Base-by-base conservation (phyloP, 1,140 invertebrate genomes). In the Eumaeus atala region DNA sequence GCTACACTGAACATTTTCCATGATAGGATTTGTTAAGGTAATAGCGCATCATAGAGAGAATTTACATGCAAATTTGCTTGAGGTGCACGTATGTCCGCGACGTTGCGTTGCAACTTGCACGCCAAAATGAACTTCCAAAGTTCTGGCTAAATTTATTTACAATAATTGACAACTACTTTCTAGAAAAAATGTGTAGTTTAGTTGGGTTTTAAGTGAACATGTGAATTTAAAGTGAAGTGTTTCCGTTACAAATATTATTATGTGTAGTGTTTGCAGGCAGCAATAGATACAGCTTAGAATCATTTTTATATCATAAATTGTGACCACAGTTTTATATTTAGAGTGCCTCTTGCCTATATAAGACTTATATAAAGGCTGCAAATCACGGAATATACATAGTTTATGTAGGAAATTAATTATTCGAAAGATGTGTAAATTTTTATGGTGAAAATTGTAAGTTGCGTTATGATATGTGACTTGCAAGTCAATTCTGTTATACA, bases 281-380 rank as follows among this genome's bases (percentile, higher is more conserved):
- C 40, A 53, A 54, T 64, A 61, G 70, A 74, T 81, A 74, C 66
- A 68, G 70, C 60, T 77, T 84, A 83, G 76, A 74, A 78, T 83
- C 70, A 68, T 84, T 86, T 81, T 85, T 81, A 81, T 77, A 81
- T 76, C 62, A 74, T 77, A 76, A 83, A 84, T 84, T 87, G 85
- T 87, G 84, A 87, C 85, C 87, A 88, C 86, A 75, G 77, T 87
- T 87, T 88, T 85, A 87, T 87, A 87, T 83, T 88, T 88, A 88
- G 87, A 88, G 87, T 88, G 87, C 87, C 87, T 88, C 86, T 88
- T 87, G 87, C 87, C 86, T 88, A 80, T 84, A 87, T 77, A 87
- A 88, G 87, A 88, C 86, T 88, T 88, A 88, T 85, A 84, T 83
- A 86, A 88, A 88, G 87, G 87, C 87, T 88, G 87, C 87, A 82